Percentiles rank a stretch among this genome's conserved stretches.
Conservation (phyloP, 2,113 vertebrate genomes). For the Ctenomys sociabilis region DNA sequence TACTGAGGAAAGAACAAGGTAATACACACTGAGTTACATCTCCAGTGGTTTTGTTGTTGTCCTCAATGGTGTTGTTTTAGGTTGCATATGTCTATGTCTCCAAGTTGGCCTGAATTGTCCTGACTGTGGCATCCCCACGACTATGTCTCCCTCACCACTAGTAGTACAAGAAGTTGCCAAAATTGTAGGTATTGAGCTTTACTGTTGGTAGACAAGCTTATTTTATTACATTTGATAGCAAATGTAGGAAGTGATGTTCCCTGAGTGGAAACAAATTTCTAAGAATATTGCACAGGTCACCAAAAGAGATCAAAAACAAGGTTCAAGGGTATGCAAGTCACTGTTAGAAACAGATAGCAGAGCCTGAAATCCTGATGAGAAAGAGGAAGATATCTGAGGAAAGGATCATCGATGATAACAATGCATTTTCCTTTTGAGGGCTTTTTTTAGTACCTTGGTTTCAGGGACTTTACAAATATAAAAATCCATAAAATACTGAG, state of each 20-base stretch:
- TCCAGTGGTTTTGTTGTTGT: too few species aligned
- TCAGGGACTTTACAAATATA: background rate
- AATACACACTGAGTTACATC: too few species aligned
- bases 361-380: background rate
- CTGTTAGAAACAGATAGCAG: background rate
- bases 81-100: background rate
- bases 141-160: background rate
- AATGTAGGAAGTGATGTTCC: background rate
- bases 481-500: background rate
- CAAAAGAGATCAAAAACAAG: background rate
- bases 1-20: background rate
- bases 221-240: background rate
- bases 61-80: too few species aligned
- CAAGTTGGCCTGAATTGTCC: background rate
- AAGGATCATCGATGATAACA: background rate
- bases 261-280: background rate
- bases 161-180: background rate
- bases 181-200: background rate
- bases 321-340: background rate
- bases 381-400: background rate
- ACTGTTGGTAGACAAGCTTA: background rate
- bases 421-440: background rate
- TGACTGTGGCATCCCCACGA: background rate
- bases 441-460: background rate
- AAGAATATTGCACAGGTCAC: background rate